Evolutionary conservation across 2,888 invertebrate species (phyloP).

Genomic region (Meteorus cinctellus): DNA sequence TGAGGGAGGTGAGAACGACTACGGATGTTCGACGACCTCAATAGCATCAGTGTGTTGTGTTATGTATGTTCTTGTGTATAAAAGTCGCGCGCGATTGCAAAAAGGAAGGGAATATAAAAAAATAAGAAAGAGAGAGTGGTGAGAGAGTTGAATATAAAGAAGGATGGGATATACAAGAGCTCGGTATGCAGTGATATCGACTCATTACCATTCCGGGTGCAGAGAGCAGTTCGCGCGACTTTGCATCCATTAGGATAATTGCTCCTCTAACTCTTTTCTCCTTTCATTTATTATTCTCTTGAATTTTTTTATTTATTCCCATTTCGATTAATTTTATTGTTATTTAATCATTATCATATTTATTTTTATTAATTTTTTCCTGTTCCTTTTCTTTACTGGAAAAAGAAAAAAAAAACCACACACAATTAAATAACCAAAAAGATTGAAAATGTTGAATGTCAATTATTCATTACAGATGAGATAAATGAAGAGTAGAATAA

Average conservation of each 20-base stretch:
- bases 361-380: conserved; percentile 6
- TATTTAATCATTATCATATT: not conserved
- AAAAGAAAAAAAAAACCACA: not conserved
- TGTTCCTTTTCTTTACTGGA: not conserved
- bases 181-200: conserved; percentile 73
- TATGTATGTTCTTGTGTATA: conserved; percentile 2
- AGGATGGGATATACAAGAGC: conserved; percentile 67
- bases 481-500: not conserved
- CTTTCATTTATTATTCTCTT: conserved; percentile 50
- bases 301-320: conserved; percentile 26
- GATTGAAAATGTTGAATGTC: not conserved
- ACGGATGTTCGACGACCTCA: conserved; percentile 54
- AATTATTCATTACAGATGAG: not conserved
- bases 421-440: too few relatives aligned
- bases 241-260: conserved; percentile 74
- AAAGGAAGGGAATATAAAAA: conserved; percentile 39
- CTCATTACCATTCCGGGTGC: conserved; percentile 72
- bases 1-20: conserved; percentile 47
- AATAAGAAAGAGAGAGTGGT: conserved; percentile 45
- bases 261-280: conserved; percentile 66
- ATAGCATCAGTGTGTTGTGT: conserved; percentile 24
- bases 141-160: conserved; percentile 40
- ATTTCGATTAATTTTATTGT: not conserved
- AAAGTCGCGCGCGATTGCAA: conserved; percentile 32
- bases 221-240: conserved; percentile 68